Evolutionary conservation across 2,797 vertebrate species (phyloP).

Genomic region (Neomorphus geoffroyi): DNA sequence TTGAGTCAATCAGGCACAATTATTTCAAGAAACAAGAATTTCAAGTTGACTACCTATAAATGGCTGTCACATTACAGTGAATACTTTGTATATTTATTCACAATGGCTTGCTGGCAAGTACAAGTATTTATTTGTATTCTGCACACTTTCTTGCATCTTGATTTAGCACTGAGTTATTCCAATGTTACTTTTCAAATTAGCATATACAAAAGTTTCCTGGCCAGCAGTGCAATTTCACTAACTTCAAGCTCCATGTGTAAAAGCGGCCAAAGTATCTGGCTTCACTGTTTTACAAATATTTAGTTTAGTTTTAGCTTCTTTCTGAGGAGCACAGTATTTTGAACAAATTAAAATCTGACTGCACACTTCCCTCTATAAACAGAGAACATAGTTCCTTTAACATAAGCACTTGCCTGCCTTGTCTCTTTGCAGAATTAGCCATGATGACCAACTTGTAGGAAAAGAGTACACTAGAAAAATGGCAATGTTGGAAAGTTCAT

Average conservation of each 20-base stretch:
- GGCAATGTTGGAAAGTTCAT: neutral
- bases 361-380: neutral
- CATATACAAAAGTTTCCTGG: neutral
- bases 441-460: neutral
- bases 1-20: neutral
- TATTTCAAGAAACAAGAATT: slow-evolving; percentile 20
- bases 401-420: neutral
- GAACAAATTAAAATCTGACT: neutral
- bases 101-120: neutral
- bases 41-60: neutral
- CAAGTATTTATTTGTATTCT: slow-evolving; percentile 10
- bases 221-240: neutral
- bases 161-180: slow-evolving; percentile 3
- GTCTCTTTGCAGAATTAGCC: neutral
- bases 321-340: neutral
- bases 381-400: neutral
- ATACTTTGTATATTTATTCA: neutral
- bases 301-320: neutral
- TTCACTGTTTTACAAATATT: neutral
- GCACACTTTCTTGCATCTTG: neutral
- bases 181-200: slow-evolving; percentile 3
- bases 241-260: neutral
- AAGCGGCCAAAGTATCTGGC: neutral
- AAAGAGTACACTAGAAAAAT: neutral
- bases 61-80: neutral